Percentiles rank a stretch among this genome's conserved stretches.
Evolutionary conservation across 2,888 invertebrate genomes (phyloP).

Genomic region (Scelioninae gen. 1): DNA sequence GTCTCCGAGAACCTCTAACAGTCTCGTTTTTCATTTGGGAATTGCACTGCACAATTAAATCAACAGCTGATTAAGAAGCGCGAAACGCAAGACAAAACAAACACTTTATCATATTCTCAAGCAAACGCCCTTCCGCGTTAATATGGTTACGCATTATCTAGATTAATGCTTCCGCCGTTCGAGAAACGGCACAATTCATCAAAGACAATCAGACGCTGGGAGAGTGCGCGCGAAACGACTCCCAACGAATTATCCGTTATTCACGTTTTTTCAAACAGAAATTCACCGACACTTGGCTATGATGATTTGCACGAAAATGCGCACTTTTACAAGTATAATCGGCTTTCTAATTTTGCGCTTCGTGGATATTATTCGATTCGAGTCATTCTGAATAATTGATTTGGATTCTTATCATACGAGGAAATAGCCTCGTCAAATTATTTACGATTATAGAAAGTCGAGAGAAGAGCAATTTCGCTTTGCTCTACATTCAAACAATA

Average conservation of each 20-base stretch:
- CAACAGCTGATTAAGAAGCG: slow-evolving; percentile 46
- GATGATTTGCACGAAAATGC: slow-evolving; percentile 65
- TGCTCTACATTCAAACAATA: too few species aligned
- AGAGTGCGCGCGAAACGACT: slow-evolving; percentile 79
- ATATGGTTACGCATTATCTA: slow-evolving; percentile 83
- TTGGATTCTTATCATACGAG: slow-evolving; percentile 33
- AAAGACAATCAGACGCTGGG: slow-evolving; percentile 84
- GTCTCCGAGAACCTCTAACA: slow-evolving; percentile 6
- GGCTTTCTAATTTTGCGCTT: slow-evolving; percentile 48
- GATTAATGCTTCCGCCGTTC: slow-evolving; percentile 80
- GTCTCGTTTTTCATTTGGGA: slow-evolving; percentile 51
- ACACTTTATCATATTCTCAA: slow-evolving; percentile 63
- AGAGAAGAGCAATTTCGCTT: too few species aligned
- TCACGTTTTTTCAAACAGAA: slow-evolving; percentile 30
- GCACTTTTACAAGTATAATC: slow-evolving; percentile 32
- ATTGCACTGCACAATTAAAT: slow-evolving; percentile 27
- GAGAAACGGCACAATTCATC: slow-evolving; percentile 82
- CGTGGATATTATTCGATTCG: slow-evolving; percentile 15
- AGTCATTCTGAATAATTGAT: slow-evolving; percentile 57
- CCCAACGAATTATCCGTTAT: slow-evolving; percentile 77
- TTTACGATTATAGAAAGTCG: slow-evolving; percentile 19
- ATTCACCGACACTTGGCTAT: slow-evolving; percentile 32
- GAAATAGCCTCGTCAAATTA: background rate
- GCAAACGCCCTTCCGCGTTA: slow-evolving; percentile 73
- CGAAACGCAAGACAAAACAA: slow-evolving; percentile 59